A percentile compares a stretch with the other conserved stretches of the same genome.
Evolutionary conservation across 2,888 invertebrate species (phyloP).

Genomic region (Heliconius sara): DNA sequence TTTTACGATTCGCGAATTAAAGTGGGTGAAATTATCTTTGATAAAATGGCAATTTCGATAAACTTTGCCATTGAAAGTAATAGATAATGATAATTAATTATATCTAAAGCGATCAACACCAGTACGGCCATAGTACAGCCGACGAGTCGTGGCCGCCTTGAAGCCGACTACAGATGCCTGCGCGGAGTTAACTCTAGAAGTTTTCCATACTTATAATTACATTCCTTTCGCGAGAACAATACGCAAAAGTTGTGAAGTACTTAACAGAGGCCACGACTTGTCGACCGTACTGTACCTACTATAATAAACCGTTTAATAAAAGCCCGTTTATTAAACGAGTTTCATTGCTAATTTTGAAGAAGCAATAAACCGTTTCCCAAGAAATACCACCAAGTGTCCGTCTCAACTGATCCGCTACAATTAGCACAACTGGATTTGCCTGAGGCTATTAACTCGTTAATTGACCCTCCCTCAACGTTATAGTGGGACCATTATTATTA

Average conservation of each 20-base stretch:
- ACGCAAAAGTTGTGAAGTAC: no score
- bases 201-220: no score
- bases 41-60: background rate
- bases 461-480: slow-evolving; percentile 26
- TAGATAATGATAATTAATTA: background rate
- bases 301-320: background rate
- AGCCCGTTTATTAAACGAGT: slow-evolving; percentile 10
- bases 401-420: slow-evolving; percentile 45
- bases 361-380: slow-evolving; percentile 37
- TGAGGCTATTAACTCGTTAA: slow-evolving; percentile 42
- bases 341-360: slow-evolving; percentile 29
- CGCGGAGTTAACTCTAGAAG: no score
- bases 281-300: background rate
- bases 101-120: background rate
- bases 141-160: no score
- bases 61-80: slow-evolving; percentile 6
- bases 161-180: no score
- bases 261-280: no score
- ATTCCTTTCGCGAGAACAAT: no score
- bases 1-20: slow-evolving; percentile 1
- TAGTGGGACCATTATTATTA: slow-evolving; percentile 32
- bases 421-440: slow-evolving; percentile 43
- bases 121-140: background rate
- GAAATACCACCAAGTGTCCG: slow-evolving; percentile 41
- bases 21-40: background rate